Conservation (phyloP, 2,797 vertebrate species). For the Sorex maritimensis region DNA sequence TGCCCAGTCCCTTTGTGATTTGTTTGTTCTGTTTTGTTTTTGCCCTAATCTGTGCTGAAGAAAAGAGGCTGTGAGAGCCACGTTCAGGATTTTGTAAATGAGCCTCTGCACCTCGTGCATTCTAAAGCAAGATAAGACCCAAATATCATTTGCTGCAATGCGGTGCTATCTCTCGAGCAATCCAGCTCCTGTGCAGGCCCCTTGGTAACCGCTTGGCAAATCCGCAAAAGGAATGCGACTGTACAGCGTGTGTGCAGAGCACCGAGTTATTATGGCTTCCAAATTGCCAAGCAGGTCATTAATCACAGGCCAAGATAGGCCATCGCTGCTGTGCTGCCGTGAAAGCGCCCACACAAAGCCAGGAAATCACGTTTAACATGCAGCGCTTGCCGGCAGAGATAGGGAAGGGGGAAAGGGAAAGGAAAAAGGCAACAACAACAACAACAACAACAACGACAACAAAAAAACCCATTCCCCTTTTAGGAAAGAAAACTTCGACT, state of each 20-base stretch:
- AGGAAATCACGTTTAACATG: slow-evolving; percentile 94
- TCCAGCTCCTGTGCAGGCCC: slow-evolving; percentile 90
- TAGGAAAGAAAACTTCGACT: slow-evolving; percentile 95
- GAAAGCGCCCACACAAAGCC: slow-evolving; percentile 93
- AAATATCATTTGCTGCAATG: slow-evolving; percentile 92
- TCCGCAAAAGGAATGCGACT: slow-evolving; percentile 94
- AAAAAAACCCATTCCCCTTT: slow-evolving; percentile 89
- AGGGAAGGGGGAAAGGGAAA: slow-evolving; percentile 90
- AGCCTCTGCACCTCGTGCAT: slow-evolving; percentile 87
- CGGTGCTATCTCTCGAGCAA: slow-evolving; percentile 92
- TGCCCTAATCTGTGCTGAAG: slow-evolving; percentile 79
- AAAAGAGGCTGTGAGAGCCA: slow-evolving; percentile 86
- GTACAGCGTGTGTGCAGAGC: slow-evolving; percentile 93
- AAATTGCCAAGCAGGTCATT: slow-evolving; percentile 95
- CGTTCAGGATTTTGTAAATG: slow-evolving; percentile 91
- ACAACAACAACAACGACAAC: no score
- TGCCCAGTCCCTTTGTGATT: slow-evolving; percentile 41
- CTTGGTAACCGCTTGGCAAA: slow-evolving; percentile 95
- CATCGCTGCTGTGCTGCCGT: slow-evolving; percentile 90
- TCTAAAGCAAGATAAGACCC: slow-evolving; percentile 92
- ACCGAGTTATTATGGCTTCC: slow-evolving; percentile 93
- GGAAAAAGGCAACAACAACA: slow-evolving; percentile 83
- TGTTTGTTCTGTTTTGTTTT: slow-evolving; percentile 76
- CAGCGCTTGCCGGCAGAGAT: slow-evolving; percentile 93
- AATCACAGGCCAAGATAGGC: slow-evolving; percentile 94